Conservation (phyloP, 2,888 invertebrate species). For the Ochropleura leucogaster region DNA sequence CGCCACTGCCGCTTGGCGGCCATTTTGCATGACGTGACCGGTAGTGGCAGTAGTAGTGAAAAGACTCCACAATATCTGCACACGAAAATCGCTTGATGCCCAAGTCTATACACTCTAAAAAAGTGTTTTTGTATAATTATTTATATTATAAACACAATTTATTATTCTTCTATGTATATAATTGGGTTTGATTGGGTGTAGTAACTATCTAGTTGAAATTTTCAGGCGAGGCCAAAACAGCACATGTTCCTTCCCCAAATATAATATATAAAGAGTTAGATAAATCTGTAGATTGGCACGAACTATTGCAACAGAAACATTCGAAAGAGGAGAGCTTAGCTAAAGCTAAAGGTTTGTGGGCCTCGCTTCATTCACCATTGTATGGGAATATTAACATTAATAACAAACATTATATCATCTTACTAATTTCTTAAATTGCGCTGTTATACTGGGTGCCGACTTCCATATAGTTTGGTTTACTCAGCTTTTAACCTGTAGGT, state of each 20-base stretch:
- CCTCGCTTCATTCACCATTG: slow-evolving; percentile 71
- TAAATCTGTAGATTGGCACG: slow-evolving; percentile 89
- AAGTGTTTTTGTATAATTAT: slow-evolving; percentile 5
- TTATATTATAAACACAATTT: slow-evolving; percentile 10
- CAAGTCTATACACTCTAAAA: slow-evolving; percentile 27
- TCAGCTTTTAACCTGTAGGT: not conserved
- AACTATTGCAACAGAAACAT: slow-evolving; percentile 82
- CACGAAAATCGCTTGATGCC: not conserved
- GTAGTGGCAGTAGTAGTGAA: not conserved
- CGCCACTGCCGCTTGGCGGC: too few species aligned
- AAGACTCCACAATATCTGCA: not conserved
- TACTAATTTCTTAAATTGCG: slow-evolving; percentile 12
- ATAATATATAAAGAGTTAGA: slow-evolving; percentile 87
- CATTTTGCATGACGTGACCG: too few species aligned
- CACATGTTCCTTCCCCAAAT: slow-evolving; percentile 84
- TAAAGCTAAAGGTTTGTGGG: slow-evolving; percentile 89
- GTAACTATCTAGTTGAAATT: slow-evolving; percentile 77
- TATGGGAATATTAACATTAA: slow-evolving; percentile 43
- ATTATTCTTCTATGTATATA: slow-evolving; percentile 17
- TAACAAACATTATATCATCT: slow-evolving; percentile 34
- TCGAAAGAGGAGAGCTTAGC: slow-evolving; percentile 80
- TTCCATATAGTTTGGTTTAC: slow-evolving; percentile 13
- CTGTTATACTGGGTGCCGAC: slow-evolving; percentile 14
- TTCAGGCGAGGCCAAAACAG: slow-evolving; percentile 85
- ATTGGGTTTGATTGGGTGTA: slow-evolving; percentile 53